Evolutionary conservation across 2,113 vertebrate genomes (phyloP).

Genomic region (Empidonax alnorum): DNA sequence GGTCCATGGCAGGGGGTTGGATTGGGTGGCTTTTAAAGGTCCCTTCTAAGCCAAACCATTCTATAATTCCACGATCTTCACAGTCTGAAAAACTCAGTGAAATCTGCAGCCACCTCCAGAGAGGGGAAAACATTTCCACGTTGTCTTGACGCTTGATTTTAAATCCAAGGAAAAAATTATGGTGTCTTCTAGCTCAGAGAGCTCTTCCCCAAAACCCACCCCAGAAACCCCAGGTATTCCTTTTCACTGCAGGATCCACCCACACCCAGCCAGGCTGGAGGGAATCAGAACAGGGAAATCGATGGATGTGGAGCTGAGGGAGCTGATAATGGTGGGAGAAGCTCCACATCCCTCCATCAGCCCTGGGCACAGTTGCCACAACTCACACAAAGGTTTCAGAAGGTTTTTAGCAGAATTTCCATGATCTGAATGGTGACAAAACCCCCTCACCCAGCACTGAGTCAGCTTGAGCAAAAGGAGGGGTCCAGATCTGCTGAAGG

Average conservation of each 20-base stretch:
- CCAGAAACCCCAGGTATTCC: background rate
- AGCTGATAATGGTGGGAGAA: background rate
- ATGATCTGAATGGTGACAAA: fast-evolving
- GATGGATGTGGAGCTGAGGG: background rate
- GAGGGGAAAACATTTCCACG: fast-evolving
- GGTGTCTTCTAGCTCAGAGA: background rate
- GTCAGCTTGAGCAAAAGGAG: background rate
- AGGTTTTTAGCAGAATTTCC: background rate
- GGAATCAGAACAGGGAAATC: background rate
- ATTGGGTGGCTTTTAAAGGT: background rate
- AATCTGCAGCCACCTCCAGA: background rate
- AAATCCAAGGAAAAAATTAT: background rate
- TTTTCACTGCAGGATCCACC: background rate
- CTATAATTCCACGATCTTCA: background rate
- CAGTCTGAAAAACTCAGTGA: background rate
- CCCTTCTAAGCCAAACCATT: background rate
- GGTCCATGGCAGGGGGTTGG: too few relatives aligned
- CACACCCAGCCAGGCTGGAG: background rate
- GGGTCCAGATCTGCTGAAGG: background rate
- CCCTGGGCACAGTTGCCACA: background rate
- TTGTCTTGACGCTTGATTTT: background rate
- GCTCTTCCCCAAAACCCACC: background rate
- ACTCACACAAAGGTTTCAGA: background rate
- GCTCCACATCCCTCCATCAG: background rate
- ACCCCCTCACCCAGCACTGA: background rate